phyloP scores from a whole-genome alignment of 2,797 vertebrate genomes.

The Rhabdomys pumilio region DNA sequence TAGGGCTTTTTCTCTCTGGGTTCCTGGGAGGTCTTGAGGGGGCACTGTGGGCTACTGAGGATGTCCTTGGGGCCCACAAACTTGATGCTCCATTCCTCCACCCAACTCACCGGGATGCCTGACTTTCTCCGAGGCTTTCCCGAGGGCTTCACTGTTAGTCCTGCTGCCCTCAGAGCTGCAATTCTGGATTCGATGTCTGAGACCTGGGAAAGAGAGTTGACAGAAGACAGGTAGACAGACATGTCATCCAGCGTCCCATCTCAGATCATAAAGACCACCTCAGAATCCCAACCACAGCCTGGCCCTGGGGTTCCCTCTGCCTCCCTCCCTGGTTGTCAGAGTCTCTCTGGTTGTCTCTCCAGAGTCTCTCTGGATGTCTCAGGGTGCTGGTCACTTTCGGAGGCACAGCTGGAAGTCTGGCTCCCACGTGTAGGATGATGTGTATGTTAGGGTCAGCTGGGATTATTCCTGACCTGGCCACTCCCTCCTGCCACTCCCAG shows the following conservation, averaged over 20 bases:
- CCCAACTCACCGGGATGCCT: conserved; percentile 84
- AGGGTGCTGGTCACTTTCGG: neutral
- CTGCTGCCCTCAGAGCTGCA: conserved; percentile 91
- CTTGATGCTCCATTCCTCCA: accelerated
- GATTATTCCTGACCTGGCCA: neutral
- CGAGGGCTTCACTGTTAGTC: conserved; percentile 87
- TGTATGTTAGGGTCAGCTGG: neutral
- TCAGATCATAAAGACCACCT: accelerated
- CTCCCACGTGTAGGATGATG: neutral
- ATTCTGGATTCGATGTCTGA: conserved; percentile 96
- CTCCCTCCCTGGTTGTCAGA: accelerated
- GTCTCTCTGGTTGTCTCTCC: accelerated
- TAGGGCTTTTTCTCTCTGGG: neutral
- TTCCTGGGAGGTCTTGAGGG: neutral
- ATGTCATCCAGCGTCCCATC: accelerated
- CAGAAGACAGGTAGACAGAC: neutral
- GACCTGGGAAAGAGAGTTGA: conserved; percentile 88
- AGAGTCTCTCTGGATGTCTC: neutral
- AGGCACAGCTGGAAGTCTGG: neutral
- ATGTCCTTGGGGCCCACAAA: neutral
- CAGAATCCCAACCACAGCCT: accelerated
- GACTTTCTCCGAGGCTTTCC: conserved; percentile 91
- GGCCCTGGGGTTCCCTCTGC: too few relatives aligned
- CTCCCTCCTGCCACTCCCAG: accelerated
- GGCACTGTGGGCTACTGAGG: neutral